Percentiles rank a stretch among this genome's conserved stretches.
Evolutionary conservation across 1,140 invertebrate species (phyloP).

Genomic region (Bombyx mori): ASM3026992v2 NC_085110.1:4549001-4549500

Average conservation of each 20-base stretch:
- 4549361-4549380: constrained; percentile 18
- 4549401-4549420: too few species aligned
- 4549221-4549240: constrained; percentile 44
- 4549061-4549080: neutral
- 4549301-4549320: constrained; percentile 42
- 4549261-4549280: constrained; percentile 34
- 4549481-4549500: too few species aligned
- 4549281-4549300: constrained; percentile 43
- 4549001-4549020: constrained; percentile 40
- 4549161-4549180: constrained; percentile 13
- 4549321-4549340: constrained; percentile 49
- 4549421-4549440: too few species aligned
- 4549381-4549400: too few species aligned
- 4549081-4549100: neutral
- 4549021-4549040: constrained; percentile 15
- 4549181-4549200: constrained; percentile 23
- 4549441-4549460: too few species aligned
- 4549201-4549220: constrained; percentile 50
- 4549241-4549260: constrained; percentile 58
- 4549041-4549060: constrained; percentile 4
- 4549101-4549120: too few species aligned
- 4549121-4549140: too few species aligned
- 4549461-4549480: too few species aligned
- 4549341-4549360: constrained; percentile 36
- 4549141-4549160: too few species aligned